Evolutionary conservation across 1,140 invertebrate genomes (phyloP), one percentile per base, ranked within the genome.

Genomic region (Parapsyche elsis): DNA sequence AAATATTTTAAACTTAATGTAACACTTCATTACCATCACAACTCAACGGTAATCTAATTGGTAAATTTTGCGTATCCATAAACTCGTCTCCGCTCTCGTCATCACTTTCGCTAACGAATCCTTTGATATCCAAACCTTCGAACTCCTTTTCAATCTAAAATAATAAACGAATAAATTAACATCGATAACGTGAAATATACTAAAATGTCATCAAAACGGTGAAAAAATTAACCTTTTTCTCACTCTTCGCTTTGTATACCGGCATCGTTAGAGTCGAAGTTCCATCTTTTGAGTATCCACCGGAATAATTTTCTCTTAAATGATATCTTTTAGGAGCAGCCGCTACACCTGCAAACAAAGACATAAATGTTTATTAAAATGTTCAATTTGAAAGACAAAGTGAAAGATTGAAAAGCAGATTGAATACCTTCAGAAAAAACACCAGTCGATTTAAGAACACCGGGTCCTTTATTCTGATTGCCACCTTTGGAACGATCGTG

Each of bases 371-470:
- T 53, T 7, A 49, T 74, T 12, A 76, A 46, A 0, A 45, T 38
- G 23, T 26, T 49, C 10, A 57, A 24, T 57, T 9, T n/a, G n/a
- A n/a, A n/a, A n/a, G n/a, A n/a, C n/a, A n/a, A n/a, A n/a, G n/a
- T n/a, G n/a, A 24, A 57, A 46, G 9, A 9, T 12, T 67, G 14
- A 67, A 26, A 67, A 67, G 26, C 14, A 26, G 9, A 61, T n/a
- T 14, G 19, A 4, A 67, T 78, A 85, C 84, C 88, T 88, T 89
- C 87, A 78, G 88, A 89, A 79, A 89, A 89, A 9, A 89, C 88
- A 70, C 88, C 88, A 81, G 78, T 82, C 5, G 87, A 87, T 81
- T 88, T 88, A 23, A 89, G 86, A 67, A 89, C 84, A 49, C 85
- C 86, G 5, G 87, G 85, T 5, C 85, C 86, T 85, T 87, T 87